A percentile compares a stretch with the other conserved stretches of the same genome.
phyloP scores from a whole-genome alignment of 2,113 vertebrate genomes.

The Gymnocephalus cernua region DNA sequence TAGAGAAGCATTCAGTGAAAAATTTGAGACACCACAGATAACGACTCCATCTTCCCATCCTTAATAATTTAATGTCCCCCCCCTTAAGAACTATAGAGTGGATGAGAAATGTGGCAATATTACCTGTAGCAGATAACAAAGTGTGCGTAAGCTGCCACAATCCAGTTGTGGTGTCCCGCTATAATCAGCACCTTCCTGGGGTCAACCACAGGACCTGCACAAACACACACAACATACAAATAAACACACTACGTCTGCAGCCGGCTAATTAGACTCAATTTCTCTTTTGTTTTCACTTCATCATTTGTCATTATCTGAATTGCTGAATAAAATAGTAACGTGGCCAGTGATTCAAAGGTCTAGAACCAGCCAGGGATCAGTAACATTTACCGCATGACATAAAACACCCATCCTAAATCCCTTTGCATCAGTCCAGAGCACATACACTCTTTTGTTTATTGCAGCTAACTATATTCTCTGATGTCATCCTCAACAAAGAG shows the following conservation, averaged over 20 bases:
- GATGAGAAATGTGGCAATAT: conserved; percentile 2
- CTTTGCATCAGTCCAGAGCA: background rate
- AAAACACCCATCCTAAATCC: background rate
- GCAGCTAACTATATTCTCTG: conserved; percentile 20
- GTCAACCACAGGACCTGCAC: conserved; percentile 90
- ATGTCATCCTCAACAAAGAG: conserved; percentile 35
- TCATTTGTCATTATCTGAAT: background rate
- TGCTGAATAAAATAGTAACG: background rate
- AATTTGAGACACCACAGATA: conserved; percentile 33
- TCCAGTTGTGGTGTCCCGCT: conserved; percentile 98
- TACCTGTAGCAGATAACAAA: conserved; percentile 99
- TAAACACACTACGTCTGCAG: background rate
- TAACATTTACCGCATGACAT: background rate
- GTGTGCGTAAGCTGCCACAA: conserved; percentile 97
- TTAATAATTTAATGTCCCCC: conserved; percentile 24
- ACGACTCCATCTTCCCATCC: conserved; percentile 7
- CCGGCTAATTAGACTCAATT: background rate
- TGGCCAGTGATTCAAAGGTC: background rate
- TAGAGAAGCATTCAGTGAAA: background rate
- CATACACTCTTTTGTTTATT: conserved; percentile 12
- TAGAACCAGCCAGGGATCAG: background rate
- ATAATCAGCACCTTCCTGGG: conserved; percentile 97
- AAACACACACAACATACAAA: conserved; percentile 18
- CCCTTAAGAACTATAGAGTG: background rate
- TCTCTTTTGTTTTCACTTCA: background rate